Conservation (phyloP, 2,113 vertebrate genomes). For the Montifringilla adamsi region DNA sequence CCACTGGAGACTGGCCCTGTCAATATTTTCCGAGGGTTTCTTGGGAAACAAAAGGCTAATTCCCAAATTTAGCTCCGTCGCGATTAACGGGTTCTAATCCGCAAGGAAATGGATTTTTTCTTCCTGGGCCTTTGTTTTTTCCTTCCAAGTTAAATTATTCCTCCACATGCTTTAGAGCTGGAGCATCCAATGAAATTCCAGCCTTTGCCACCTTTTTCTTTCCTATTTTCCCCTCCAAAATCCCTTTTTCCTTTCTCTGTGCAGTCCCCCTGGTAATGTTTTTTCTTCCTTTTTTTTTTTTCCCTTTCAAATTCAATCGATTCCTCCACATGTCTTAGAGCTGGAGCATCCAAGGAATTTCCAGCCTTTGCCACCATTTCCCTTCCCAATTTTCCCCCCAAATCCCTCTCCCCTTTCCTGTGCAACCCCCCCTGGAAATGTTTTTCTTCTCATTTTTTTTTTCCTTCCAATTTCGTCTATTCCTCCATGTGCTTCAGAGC, state of each 20-base stretch:
- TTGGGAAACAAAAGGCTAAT: neutral
- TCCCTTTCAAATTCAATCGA: neutral
- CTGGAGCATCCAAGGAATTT: neutral
- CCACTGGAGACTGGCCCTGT: neutral
- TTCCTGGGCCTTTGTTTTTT: neutral
- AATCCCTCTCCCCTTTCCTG: too few species aligned
- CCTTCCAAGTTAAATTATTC: neutral
- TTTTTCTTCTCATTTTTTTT: neutral
- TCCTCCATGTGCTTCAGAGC: neutral
- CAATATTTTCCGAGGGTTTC: neutral
- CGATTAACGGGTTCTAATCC: neutral
- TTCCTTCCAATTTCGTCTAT: rapidly evolving
- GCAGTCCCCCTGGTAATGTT: too few species aligned
- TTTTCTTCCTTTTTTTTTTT: neutral
- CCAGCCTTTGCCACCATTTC: neutral
- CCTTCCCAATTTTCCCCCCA: neutral
- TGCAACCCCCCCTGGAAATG: too few species aligned
- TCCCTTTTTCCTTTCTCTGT: too few species aligned
- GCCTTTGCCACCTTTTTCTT: neutral
- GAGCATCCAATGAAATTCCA: neutral
- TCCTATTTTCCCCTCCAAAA: neutral
- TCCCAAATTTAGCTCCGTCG: neutral
- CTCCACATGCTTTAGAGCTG: neutral
- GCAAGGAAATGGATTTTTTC: neutral
- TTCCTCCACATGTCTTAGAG: neutral